A percentile compares a stretch with the other conserved stretches of the same genome.
phyloP scores from a whole-genome alignment of 2,888 invertebrate genomes.

The Steinernema hermaphroditum region DNA sequence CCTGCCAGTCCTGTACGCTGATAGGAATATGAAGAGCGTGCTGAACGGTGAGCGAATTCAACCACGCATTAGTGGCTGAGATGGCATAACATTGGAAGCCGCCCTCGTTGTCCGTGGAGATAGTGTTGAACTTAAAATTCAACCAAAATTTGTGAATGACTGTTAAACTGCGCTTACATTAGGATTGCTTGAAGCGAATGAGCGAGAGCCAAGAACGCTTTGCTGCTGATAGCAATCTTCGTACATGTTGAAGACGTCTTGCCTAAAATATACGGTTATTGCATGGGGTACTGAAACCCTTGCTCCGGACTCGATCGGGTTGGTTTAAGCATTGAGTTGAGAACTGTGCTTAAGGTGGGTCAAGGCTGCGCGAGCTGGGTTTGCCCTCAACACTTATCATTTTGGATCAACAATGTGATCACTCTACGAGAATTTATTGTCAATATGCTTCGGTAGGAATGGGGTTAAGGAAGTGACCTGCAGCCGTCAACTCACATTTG shows the following conservation, averaged over 20 bases:
- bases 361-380: too few species aligned
- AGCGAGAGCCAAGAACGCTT: constrained; percentile 34
- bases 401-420: too few species aligned
- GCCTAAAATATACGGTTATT: too few species aligned
- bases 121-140: constrained; percentile 37
- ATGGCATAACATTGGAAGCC: constrained; percentile 53
- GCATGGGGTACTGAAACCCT: too few species aligned
- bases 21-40: constrained; percentile 55
- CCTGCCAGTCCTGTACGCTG: constrained; percentile 44
- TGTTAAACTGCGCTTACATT: not conserved
- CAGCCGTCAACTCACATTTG: too few species aligned
- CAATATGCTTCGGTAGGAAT: too few species aligned
- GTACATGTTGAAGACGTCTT: constrained; percentile 56
- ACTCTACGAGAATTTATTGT: too few species aligned
- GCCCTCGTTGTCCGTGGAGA: constrained; percentile 41
- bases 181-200: not conserved
- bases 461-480: too few species aligned
- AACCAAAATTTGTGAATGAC: constrained; percentile 2
- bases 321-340: too few species aligned
- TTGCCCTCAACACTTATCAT: too few species aligned
- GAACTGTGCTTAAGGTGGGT: too few species aligned
- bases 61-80: constrained; percentile 40
- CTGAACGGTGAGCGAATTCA: constrained; percentile 46
- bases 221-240: constrained; percentile 58
- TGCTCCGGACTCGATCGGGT: too few species aligned